Conservation (phyloP, 2,888 invertebrate genomes). For the Alcis repandata region DNA sequence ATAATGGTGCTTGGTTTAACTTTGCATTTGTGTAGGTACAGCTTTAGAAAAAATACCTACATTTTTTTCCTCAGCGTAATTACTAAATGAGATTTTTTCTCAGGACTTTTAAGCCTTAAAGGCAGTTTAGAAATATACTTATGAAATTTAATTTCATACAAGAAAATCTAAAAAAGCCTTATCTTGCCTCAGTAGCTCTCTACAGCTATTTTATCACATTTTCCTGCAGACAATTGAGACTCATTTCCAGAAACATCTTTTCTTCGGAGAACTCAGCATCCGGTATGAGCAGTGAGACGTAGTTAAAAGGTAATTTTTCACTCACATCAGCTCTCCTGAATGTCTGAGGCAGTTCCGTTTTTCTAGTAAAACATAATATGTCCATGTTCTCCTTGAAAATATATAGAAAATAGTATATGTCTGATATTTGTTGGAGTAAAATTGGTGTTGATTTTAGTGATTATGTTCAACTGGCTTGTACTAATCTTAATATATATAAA, state of each 20-base stretch:
- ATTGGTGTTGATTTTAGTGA: background rate
- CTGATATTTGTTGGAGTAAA: background rate
- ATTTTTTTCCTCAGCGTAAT: too few relatives aligned
- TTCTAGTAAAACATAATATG: background rate
- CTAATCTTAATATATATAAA: too few relatives aligned
- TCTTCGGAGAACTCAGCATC: background rate
- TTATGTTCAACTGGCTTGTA: too few relatives aligned
- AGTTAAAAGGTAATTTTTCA: conserved; percentile 1
- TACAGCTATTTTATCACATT: background rate
- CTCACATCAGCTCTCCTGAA: background rate
- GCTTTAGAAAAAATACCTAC: too few relatives aligned
- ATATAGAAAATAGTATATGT: background rate
- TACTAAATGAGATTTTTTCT: too few relatives aligned
- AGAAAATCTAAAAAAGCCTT: too few relatives aligned
- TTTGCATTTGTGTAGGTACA: background rate
- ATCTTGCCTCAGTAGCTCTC: background rate
- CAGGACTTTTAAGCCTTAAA: too few relatives aligned
- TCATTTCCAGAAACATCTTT: background rate
- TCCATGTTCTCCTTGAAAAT: background rate
- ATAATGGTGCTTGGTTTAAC: background rate
- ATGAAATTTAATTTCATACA: too few relatives aligned
- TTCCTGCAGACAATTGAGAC: background rate
- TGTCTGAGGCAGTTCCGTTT: background rate
- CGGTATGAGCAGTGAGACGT: background rate
- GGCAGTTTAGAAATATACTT: too few relatives aligned